These are phyloP conservation scores for Hiodon alosoides DNA, from an alignment of 2,113 vertebrate species.

Conservation along the genomic window DNA sequence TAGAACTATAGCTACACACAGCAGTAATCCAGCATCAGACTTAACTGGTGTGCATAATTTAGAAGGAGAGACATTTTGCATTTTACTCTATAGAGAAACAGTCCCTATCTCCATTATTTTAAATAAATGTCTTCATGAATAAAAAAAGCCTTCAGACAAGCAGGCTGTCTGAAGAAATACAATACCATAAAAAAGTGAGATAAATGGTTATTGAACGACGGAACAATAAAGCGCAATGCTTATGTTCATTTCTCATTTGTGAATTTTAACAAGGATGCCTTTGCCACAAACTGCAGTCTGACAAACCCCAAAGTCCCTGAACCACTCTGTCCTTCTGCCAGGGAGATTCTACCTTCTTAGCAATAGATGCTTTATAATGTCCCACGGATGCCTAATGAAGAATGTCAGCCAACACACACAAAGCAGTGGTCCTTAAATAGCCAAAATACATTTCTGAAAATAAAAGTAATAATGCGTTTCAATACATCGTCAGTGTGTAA, in stretches of 20 bases:
- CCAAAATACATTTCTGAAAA: no score
- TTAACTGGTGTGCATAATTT: background rate
- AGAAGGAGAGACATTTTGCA: background rate
- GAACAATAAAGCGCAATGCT: slow-evolving; percentile 18
- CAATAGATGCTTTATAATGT: slow-evolving; percentile 49
- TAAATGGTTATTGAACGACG: slow-evolving; percentile 3
- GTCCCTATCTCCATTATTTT: slow-evolving; percentile 18
- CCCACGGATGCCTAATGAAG: slow-evolving; percentile 41
- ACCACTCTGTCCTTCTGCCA: slow-evolving; percentile 38
- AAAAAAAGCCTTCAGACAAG: slow-evolving; percentile 1
- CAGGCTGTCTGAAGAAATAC: background rate
- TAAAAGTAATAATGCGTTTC: no score
- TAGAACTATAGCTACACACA: background rate
- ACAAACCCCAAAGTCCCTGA: slow-evolving; percentile 19
- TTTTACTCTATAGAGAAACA: background rate
- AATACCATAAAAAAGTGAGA: background rate
- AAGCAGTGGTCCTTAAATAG: slow-evolving; percentile 31
- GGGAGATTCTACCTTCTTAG: slow-evolving; percentile 39
- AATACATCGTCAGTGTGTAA: no score
- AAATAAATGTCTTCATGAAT: slow-evolving; percentile 15
- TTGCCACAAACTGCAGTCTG: slow-evolving; percentile 30
- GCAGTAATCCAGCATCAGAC: background rate
- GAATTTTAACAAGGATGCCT: slow-evolving; percentile 28
- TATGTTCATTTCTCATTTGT: slow-evolving; percentile 21
- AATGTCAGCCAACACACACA: slow-evolving; percentile 38